Base-by-base conservation (phyloP, 2,888 invertebrate genomes). In the Pristionchus japonicus region DNA sequence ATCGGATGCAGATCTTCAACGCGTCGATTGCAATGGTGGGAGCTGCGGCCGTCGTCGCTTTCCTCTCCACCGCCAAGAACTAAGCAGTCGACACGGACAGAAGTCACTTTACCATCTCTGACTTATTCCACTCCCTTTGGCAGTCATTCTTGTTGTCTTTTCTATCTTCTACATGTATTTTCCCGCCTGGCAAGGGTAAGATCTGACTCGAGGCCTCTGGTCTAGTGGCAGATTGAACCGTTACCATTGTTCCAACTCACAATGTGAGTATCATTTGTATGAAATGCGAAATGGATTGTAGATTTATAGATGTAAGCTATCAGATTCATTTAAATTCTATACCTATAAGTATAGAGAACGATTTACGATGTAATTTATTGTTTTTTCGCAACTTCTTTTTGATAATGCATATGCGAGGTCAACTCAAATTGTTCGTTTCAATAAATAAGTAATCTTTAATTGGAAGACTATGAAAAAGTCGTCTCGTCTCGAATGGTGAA, bases 11-110 rank as follows among this genome's bases (percentile, higher is more conserved):
- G 86, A 37, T 97, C 91, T 96, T 98, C 92, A 99, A 99, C 95
- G 99, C 99, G 95, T 96, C 97, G 87, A 95, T 98, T 88, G 98
- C 98, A 2, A 97, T 99, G 91, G 97, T 97, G 52, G 96, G 96
- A 84, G 97, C 98, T 23, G 97, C 98, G 89, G 98, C 98, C 90
- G 96, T 98, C 27, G 95, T 99, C 92, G 98, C 98, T 74, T 96
- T 99, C 88, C 96, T 99, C 93, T 99, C 99, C n/a, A 98, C 98
- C 86, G 97, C 97, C 94, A 96, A 96, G 90, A 91, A 93, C 89
- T 93, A 88, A 89, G 80, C 31, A 74, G 47, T 83, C 34, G n/a
- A 37, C 40, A 64, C 64, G 20, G 4, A 64, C 15, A 7, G 1
- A 64, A 85, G 52, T 74, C 57, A 85, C 6, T 85, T 40, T 27